Conservation (phyloP, 1,140 invertebrate species). For the Hyphantria cunea region DNA sequence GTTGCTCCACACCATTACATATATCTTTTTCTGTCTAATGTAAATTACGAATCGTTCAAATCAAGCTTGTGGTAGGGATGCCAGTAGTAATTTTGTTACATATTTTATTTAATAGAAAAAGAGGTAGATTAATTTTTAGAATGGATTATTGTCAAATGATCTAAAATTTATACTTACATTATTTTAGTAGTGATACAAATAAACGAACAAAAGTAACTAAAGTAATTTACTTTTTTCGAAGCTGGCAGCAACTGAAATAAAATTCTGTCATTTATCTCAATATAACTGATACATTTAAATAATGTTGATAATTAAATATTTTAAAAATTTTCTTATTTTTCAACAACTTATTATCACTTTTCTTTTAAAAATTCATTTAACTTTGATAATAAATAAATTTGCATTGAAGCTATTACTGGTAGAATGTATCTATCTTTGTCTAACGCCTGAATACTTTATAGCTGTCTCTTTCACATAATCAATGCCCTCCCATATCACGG, state of each 20-base stretch:
- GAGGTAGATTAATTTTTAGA: background rate
- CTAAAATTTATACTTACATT: too few species aligned
- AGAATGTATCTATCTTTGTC: conserved; percentile 1
- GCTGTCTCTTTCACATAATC: background rate
- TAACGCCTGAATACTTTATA: background rate
- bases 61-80: background rate
- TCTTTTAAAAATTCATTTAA: too few species aligned
- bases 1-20: background rate
- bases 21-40: conserved; percentile 15
- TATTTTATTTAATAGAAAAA: background rate
- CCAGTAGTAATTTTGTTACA: conserved; percentile 3
- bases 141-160: too few species aligned
- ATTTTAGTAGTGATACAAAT: too few species aligned
- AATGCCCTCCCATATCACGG: background rate
- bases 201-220: too few species aligned
- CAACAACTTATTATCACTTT: too few species aligned
- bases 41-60: conserved; percentile 9
- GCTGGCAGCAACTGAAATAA: too few species aligned
- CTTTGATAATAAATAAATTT: background rate
- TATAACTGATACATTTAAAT: too few species aligned
- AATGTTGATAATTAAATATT: too few species aligned
- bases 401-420: background rate
- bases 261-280: too few species aligned
- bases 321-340: too few species aligned
- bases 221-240: too few species aligned